Evolutionary conservation across 2,113 vertebrate species (phyloP).

Genomic region (Colossoma macropomum): DNA sequence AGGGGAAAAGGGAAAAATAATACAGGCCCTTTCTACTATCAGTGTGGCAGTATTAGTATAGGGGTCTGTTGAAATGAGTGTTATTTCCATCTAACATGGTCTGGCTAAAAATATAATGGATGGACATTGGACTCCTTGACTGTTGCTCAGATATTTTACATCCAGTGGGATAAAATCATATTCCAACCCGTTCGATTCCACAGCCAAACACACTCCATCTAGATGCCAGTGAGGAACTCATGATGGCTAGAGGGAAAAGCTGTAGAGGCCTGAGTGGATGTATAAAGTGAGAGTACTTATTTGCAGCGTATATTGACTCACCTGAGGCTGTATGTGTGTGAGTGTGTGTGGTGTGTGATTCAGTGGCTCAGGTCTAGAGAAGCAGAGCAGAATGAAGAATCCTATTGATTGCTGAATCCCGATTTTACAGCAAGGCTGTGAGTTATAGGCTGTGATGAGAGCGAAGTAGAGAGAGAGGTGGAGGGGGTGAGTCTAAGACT

Average conservation of each 20-base stretch:
- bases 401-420: constrained; percentile 72
- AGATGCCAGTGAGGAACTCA: neutral
- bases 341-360: constrained; percentile 46
- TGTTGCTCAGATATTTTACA: neutral
- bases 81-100: neutral
- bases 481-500: too few relatives aligned
- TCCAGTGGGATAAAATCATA: neutral
- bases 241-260: neutral
- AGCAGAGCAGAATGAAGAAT: constrained; percentile 60
- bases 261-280: neutral
- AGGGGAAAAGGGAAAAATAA: too few relatives aligned
- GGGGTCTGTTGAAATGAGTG: neutral
- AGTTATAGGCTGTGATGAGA: constrained; percentile 60
- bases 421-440: constrained; percentile 64
- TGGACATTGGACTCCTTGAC: neutral
- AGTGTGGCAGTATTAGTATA: too few relatives aligned
- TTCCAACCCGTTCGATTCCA: neutral
- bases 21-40: too few relatives aligned
- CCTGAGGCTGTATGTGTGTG: neutral
- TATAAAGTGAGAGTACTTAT: neutral
- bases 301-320: constrained; percentile 30
- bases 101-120: neutral
- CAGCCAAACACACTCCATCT: neutral
- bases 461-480: too few relatives aligned
- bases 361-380: constrained; percentile 56